These are phyloP conservation scores for Tragelaphus strepsiceros DNA, from an alignment of 2,113 vertebrate species.

Conservation along the genomic window DNA sequence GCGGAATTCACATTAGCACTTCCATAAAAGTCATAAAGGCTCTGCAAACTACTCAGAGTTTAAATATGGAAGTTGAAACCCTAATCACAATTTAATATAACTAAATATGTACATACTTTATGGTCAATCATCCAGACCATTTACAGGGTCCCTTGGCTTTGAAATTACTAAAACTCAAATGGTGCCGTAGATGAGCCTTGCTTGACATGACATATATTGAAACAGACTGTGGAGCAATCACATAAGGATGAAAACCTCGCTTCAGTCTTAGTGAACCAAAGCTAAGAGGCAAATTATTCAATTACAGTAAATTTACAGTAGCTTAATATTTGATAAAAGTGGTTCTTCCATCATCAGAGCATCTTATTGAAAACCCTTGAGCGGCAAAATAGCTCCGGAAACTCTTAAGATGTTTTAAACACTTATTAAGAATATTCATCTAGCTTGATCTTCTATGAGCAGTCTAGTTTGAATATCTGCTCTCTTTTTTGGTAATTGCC, in stretches of 20 bases:
- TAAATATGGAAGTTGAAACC: conserved; percentile 76
- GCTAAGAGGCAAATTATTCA: conserved; percentile 87
- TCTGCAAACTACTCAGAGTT: conserved; percentile 76
- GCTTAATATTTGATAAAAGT: conserved; percentile 87
- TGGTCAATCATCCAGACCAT: conserved; percentile 82
- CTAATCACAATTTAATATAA: conserved; percentile 83
- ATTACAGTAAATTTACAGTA: conserved; percentile 88
- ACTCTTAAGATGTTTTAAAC: conserved; percentile 78
- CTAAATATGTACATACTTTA: conserved; percentile 85
- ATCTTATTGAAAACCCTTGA: conserved; percentile 80
- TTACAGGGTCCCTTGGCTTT: conserved; percentile 81
- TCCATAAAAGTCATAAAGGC: conserved; percentile 75
- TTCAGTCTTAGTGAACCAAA: conserved; percentile 84
- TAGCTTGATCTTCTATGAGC: conserved; percentile 75
- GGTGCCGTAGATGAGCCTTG: conserved; percentile 76
- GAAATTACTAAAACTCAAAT: conserved; percentile 79
- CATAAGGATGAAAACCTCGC: conserved; percentile 81
- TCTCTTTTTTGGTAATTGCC: conserved; percentile 29
- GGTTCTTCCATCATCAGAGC: conserved; percentile 82
- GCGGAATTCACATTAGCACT: conserved; percentile 61
- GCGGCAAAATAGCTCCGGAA: conserved; percentile 78
- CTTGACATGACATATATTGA: conserved; percentile 83
- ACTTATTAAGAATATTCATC: conserved; percentile 82
- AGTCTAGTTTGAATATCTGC: conserved; percentile 54
- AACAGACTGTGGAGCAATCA: conserved; percentile 79